phyloP scores from a whole-genome alignment of 1,140 invertebrate genomes.

The Scaptomyza montana region DNA sequence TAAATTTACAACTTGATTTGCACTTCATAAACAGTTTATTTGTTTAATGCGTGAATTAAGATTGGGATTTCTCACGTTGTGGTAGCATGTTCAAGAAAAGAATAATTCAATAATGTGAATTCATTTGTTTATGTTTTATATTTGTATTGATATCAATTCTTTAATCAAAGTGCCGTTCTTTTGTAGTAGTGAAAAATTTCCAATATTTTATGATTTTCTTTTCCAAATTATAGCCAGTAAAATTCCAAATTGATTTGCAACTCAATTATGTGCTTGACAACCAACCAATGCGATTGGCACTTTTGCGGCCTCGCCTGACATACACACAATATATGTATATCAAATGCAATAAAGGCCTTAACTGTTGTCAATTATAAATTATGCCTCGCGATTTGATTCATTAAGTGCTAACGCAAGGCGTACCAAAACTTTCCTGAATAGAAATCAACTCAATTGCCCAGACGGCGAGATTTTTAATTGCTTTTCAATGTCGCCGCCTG shows the following conservation, averaged over 20 bases:
- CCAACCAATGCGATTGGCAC: constrained; percentile 3
- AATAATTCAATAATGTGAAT: not conserved
- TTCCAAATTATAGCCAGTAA: constrained; percentile 10
- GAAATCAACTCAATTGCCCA: constrained; percentile 43
- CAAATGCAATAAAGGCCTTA: constrained; percentile 44
- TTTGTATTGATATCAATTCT: not conserved
- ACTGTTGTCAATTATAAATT: constrained; percentile 63
- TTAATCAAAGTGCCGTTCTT: constrained; percentile 16
- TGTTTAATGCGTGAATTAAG: constrained; percentile 61
- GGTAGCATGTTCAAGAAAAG: constrained; percentile 3
- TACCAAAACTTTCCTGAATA: constrained; percentile 42
- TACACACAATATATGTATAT: constrained; percentile 29
- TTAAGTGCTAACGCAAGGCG: constrained; percentile 18
- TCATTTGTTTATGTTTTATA: not conserved
- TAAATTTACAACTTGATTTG: constrained; percentile 36
- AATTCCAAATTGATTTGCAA: constrained; percentile 60
- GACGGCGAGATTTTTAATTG: constrained; percentile 54
- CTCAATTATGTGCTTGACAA: constrained; percentile 16
- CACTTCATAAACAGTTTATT: constrained; percentile 62
- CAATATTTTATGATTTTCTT: constrained; percentile 21
- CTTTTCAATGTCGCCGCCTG: constrained; percentile 60
- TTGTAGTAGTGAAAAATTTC: constrained; percentile 7
- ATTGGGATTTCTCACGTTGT: constrained; percentile 38
- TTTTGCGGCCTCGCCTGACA: constrained; percentile 27
- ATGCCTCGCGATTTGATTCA: constrained; percentile 49